A percentile compares a stretch with the other conserved stretches of the same genome.
phyloP scores from a whole-genome alignment of 2,113 vertebrate genomes.

The Dromaius novaehollandiae region DNA sequence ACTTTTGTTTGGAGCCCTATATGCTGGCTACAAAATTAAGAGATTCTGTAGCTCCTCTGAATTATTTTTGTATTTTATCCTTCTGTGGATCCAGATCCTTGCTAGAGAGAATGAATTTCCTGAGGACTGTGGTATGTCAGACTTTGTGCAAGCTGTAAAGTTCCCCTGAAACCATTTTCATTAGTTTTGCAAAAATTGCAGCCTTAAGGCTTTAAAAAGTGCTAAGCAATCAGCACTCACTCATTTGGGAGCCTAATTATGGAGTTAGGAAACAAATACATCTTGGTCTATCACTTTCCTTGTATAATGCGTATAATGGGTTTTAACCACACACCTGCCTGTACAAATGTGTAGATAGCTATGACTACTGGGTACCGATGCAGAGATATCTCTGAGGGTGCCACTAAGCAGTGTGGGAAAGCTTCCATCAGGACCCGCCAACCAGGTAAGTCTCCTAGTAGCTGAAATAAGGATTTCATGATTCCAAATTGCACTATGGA shows the following conservation, averaged over 20 bases:
- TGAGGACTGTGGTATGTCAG: not conserved
- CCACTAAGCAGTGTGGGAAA: not conserved
- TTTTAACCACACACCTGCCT: slow-evolving; percentile 42
- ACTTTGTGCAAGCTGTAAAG: slow-evolving; percentile 40
- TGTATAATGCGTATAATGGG: not conserved
- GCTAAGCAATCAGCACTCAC: slow-evolving; percentile 63
- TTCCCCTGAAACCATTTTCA: slow-evolving; percentile 54
- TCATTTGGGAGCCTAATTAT: slow-evolving; percentile 61
- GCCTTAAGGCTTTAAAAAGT: slow-evolving; percentile 64
- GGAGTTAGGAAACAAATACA: slow-evolving; percentile 43
- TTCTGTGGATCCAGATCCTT: not conserved
- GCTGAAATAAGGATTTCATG: not conserved
- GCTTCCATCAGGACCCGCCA: not conserved
- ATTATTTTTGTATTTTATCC: not conserved
- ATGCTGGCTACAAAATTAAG: not conserved
- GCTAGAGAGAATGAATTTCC: not conserved
- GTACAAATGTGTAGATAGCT: not conserved
- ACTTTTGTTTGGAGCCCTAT: not conserved
- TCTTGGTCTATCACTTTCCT: slow-evolving; percentile 44
- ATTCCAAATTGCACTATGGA: not conserved
- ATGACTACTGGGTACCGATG: not conserved
- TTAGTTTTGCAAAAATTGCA: slow-evolving; percentile 62
- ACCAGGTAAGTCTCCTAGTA: not conserved
- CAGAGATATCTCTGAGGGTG: not conserved
- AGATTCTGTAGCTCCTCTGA: not conserved